Evolutionary conservation across 2,113 vertebrate species (phyloP), one percentile per base, ranked within the genome.

Genomic region (Vimba vimba): DNA sequence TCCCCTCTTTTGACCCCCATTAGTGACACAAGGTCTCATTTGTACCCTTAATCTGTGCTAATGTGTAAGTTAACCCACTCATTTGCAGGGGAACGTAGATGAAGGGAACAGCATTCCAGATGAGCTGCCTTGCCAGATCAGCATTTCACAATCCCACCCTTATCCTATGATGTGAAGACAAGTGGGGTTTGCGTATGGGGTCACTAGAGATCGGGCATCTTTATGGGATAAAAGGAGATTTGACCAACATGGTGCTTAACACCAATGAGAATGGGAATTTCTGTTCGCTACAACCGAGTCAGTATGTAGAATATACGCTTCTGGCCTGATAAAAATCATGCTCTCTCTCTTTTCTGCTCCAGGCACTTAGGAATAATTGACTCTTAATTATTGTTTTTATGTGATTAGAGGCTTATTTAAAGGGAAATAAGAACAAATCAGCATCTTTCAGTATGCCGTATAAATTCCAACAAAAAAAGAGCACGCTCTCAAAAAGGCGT

Each of bases 21-120:
- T 85, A 82, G 69, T 76, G 64, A 69, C 83, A 87, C 75, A 90
- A 85, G 86, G 83, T 85, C 88, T 87, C 85, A 88, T 85, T 88
- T 90, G 89, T 90, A 75, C 47, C 60, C 62, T 60, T 87, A 85
- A 85, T 86, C 82, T 75, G 85, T 76, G 83, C 79, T 89, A 85
- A 89, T 85, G 86, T 83, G 73, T 47, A 85, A 84, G 1, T 55
- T 82, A 86, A 76, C 64, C 60, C 73, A 60, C 59, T 74, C 73
- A 39, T 86, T 74, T 86, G 25, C 69, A 36, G 15, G 17, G 71
- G 45, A 30, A 71, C 50, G 10, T 13, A 79, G 45, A 85, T 69
- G 64, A 85, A 62, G 77, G 66, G 50, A 78, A 79, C 50, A 36
- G 50, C 60, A 50, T 69, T 82, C 27, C 82, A 39, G 27, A 50